Evolutionary conservation across 2,888 invertebrate genomes (phyloP).

Genomic region (Phaonia tiefii): DNA sequence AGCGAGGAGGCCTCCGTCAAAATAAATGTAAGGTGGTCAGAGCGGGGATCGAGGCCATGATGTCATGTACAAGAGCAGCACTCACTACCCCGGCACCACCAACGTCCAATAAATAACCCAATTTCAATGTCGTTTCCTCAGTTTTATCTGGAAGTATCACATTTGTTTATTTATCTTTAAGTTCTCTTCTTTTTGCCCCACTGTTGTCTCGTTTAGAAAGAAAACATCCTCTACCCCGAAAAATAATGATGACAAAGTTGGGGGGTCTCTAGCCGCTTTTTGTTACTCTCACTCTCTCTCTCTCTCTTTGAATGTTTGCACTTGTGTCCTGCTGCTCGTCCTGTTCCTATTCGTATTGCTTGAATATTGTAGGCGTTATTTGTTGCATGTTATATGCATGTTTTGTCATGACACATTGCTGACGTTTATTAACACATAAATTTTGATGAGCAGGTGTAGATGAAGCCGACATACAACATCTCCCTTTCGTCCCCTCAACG

Average conservation of each 20-base stretch:
- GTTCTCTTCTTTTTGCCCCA: not conserved
- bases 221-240: conserved; percentile 14
- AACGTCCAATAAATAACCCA: too few species aligned
- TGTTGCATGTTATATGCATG: conserved; percentile 64
- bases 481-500: not conserved
- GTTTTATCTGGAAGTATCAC: too few species aligned
- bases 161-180: not conserved
- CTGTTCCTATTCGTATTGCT: conserved; percentile 22
- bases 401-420: conserved; percentile 70
- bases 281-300: not conserved
- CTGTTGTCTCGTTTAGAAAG: not conserved
- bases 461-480: conserved; percentile 49
- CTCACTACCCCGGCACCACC: too few species aligned
- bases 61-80: too few species aligned
- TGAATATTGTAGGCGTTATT: conserved; percentile 60
- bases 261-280: conserved; percentile 2
- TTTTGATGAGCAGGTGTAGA: conserved; percentile 71
- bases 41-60: too few species aligned
- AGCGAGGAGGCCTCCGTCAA: too few species aligned
- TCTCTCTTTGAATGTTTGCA: too few species aligned
- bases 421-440: conserved; percentile 72
- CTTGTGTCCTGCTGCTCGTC: not conserved
- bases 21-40: too few species aligned
- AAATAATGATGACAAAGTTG: conserved; percentile 1
- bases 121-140: too few species aligned